Percentiles rank a stretch among this genome's conserved stretches.
These are phyloP conservation scores for Bombylius major DNA, from an alignment of 2,888 invertebrate genomes.

Conservation along the genomic window DNA sequence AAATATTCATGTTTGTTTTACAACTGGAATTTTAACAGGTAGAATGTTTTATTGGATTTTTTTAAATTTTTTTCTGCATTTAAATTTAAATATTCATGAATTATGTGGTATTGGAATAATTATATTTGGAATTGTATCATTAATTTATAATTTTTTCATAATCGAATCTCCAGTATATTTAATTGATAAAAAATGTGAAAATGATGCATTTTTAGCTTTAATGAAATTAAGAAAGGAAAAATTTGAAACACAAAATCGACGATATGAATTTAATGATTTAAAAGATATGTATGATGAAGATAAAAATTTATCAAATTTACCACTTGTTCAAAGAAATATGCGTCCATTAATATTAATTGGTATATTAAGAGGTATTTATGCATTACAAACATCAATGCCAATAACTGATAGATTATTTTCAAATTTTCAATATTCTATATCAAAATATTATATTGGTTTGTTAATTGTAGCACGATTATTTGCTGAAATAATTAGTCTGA, in stretches of 20 bases:
- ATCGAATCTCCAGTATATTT: constrained; percentile 9
- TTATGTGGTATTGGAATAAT: constrained; percentile 3
- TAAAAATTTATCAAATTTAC: not conserved
- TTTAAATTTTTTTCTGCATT: not conserved
- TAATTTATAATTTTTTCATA: constrained; percentile 2
- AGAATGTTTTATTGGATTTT: not conserved
- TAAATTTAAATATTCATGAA: not conserved
- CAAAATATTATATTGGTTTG: not conserved
- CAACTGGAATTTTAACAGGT: not conserved
- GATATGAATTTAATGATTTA: constrained; percentile 7
- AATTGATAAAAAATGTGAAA: not conserved
- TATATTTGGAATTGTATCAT: not conserved
- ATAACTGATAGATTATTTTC: not conserved
- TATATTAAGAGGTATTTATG: not conserved
- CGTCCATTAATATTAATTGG: not conserved
- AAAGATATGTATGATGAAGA: constrained; percentile 5
- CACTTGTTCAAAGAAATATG: not conserved
- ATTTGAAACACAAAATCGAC: not conserved
- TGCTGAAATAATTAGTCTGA: not conserved
- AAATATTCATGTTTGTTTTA: constrained; percentile 1
- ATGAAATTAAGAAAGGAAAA: constrained; percentile 6
- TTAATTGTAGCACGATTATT: not conserved
- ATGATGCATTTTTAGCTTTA: constrained; percentile 7
- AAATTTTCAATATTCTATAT: not conserved
- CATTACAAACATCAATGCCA: not conserved